These are phyloP conservation scores for Machaerirhynchus nigripectus DNA, from an alignment of 2,113 vertebrate species.

Conservation along the genomic window DNA sequence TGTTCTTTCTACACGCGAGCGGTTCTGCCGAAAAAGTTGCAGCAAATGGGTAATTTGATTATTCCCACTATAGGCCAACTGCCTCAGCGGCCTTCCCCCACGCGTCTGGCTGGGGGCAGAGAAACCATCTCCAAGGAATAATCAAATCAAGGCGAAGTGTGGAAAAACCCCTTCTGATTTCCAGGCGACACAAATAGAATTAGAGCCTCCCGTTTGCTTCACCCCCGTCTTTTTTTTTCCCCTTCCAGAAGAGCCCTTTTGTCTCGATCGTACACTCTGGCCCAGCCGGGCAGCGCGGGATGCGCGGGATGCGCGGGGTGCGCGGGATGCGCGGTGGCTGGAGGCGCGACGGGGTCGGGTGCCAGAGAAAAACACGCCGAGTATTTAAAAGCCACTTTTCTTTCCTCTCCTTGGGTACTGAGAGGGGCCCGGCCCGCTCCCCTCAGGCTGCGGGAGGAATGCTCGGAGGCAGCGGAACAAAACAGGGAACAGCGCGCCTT, in stretches of 20 bases:
- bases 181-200: constrained; percentile 97
- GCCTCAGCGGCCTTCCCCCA: constrained; percentile 94
- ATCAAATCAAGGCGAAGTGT: constrained; percentile 98
- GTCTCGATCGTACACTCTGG: constrained; percentile 71
- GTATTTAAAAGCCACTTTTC: constrained; percentile 70
- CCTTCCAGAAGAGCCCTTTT: constrained; percentile 83
- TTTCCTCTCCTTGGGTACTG: constrained; percentile 53
- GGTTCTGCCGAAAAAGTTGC: constrained; percentile 87
- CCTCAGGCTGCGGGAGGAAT: constrained; percentile 80
- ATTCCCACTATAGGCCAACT: constrained; percentile 95
- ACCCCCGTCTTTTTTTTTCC: not conserved
- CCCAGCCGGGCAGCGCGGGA: constrained; percentile 73
- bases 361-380: constrained; percentile 10
- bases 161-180: constrained; percentile 95
- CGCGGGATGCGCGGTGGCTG: not conserved
- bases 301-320: not conserved
- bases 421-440: not conserved
- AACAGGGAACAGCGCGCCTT: constrained; percentile 88
- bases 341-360: not conserved
- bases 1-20: constrained; percentile 93
- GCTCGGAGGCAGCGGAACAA: constrained; percentile 84
- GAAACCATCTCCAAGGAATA: constrained; percentile 91
- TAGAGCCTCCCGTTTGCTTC: constrained; percentile 81
- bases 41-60: constrained; percentile 98
- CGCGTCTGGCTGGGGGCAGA: constrained; percentile 88